Base-by-base conservation (phyloP, 2,888 invertebrate genomes). In the Cantharis rufa region DNA sequence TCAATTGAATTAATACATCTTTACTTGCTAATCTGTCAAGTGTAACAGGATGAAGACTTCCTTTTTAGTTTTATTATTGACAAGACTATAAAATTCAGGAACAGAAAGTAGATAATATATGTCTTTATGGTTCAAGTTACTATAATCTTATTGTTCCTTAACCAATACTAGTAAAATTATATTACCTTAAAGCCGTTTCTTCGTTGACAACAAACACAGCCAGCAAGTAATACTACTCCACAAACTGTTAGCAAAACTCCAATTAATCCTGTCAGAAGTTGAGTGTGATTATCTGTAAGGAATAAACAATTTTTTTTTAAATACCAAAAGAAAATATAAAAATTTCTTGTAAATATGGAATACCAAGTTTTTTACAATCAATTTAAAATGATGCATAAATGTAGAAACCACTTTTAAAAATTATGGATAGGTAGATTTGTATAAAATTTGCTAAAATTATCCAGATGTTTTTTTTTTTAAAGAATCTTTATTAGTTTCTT, bases 181-280 rank as follows among this genome's bases (percentile, higher is more conserved):
- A 15, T 82, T 84, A 89, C 89, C 89, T 89, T 87, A 84, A 89
- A 89, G 80, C 89, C 89, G 83, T 88, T 88, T 80, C 86, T 85
- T 77, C 87, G 85, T 77, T 88, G 87, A 82, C 89, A 89, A 83
- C 89, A 89, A 61, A 89, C 82, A 79, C 88, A 88, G 32, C 87
- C 88, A 28, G 84, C 86, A 78, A 87, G 80, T 73, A 86, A 84
- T 15, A 88, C 84, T 68, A 88, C 82, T 69, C 86, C 86, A 84
- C 89, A 89, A 66, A 89, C 86, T 70, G 88, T 86, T 76, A 89
- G 82, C 74, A 88, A 83, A 77, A 88, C 83, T 68, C 86, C 87
- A 70, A 88, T 83, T 71, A 88, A 80, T 75, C 87, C 87, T 16
- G 87, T 86, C 77, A 88, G 81, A 75, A 87, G 82, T 80, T 88